Base-by-base conservation (phyloP, 2,888 invertebrate species). In the Dicyrtoma fusca region DNA sequence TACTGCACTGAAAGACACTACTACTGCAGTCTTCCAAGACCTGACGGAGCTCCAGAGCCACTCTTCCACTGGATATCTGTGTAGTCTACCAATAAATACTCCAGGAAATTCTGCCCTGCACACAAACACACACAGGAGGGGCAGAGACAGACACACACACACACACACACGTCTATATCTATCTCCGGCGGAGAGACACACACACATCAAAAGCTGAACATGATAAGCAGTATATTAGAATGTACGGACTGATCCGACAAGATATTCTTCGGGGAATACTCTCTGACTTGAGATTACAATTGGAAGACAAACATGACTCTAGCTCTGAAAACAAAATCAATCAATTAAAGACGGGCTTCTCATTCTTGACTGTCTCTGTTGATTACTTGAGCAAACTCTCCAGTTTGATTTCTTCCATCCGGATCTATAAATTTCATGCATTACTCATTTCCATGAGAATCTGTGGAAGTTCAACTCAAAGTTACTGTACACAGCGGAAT, bases 311-410 rank as follows among this genome's bases (percentile, higher is more conserved):
- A 63, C 62, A 69, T 69, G 55, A 57, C 23, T 47, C 23, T 21
- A 65, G 49, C 65, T 66, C 65, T 57, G 63, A 57, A 72, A 72
- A 72, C 66, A 72, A 72, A 72, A 72, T 72, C 72, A 72, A 72
- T 72, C 72, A 72, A 72, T 72, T 72, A 72, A 64, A 72, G 65
- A 72, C 72, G 26, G 63, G 25, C 45, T 69, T 26, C 44, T 51
- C 17, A 57, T 53, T 47, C 42, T 34, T 21, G 66, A 25, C 47
- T 69, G 57, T 61, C 61, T 57, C 49, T 61, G 55, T 47, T 64
- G 57, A 64, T 63, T 57, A 63, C 21, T 71, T 64, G 53, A 47
- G 63, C 45, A 64, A 65, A 68, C 72, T 61, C 69, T 69, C 53
- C 34, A 45, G 49, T 72, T 64, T 62, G 62, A 53, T 55, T 71